Evolutionary conservation across 2,113 vertebrate genomes (phyloP).

Genomic region (Lophochroa leadbeateri): DNA sequence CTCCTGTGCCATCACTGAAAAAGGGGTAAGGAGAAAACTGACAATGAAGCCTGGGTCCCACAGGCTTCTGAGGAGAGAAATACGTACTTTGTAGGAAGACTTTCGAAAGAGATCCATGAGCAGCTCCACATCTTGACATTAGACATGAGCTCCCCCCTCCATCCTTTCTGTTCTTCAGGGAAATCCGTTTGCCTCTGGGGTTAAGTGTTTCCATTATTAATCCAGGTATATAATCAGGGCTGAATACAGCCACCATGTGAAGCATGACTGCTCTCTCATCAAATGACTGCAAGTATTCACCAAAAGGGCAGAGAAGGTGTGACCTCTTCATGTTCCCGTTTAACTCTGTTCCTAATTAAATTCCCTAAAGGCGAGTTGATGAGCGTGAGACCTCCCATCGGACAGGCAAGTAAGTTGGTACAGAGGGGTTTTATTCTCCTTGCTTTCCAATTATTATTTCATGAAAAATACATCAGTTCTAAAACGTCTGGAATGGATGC

Average conservation of each 20-base stretch:
- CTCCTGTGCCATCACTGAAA: neutral
- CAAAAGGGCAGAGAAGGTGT: neutral
- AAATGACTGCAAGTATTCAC: neutral
- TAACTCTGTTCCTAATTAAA: neutral
- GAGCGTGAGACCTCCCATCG: neutral
- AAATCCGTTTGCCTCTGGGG: neutral
- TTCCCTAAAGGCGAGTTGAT: neutral
- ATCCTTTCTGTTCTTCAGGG: neutral
- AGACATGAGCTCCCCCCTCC: neutral
- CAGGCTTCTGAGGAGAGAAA: neutral
- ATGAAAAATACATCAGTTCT: neutral
- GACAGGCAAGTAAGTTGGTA: neutral
- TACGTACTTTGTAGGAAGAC: neutral
- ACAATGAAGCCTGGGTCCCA: neutral
- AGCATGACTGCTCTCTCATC: neutral
- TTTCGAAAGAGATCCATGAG: neutral
- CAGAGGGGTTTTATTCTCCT: neutral
- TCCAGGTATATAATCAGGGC: neutral
- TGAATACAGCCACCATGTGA: neutral
- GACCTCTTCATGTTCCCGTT: neutral
- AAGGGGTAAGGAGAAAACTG: neutral
- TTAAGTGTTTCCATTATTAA: constrained; percentile 18
- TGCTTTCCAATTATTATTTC: neutral
- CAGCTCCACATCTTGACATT: neutral
- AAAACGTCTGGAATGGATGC: neutral